phyloP scores from a whole-genome alignment of 1,140 invertebrate species.

The Heterodera carotae region DNA sequence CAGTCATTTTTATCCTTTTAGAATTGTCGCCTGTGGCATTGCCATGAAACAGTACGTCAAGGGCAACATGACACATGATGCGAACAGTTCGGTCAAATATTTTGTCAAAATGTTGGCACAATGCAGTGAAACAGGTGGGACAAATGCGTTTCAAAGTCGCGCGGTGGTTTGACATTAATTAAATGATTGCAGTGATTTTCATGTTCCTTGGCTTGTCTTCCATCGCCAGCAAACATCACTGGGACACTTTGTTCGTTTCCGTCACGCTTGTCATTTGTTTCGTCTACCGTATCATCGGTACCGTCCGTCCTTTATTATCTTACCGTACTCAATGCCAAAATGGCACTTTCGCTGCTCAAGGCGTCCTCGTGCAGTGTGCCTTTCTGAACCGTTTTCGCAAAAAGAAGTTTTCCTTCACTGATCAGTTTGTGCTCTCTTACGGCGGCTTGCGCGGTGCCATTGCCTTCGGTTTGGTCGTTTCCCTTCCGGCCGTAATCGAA shows the following conservation, averaged over 20 bases:
- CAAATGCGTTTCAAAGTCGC: not conserved
- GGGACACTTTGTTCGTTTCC: slow-evolving; percentile 91
- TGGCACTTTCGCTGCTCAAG: slow-evolving; percentile 23
- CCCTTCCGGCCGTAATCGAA: slow-evolving; percentile 65
- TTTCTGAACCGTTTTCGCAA: slow-evolving; percentile 64
- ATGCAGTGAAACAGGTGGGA: slow-evolving; percentile 2
- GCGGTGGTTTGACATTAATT: not conserved
- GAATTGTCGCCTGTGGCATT: slow-evolving; percentile 95
- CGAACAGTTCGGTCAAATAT: slow-evolving; percentile 94
- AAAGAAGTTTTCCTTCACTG: slow-evolving; percentile 65
- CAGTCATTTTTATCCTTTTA: slow-evolving; percentile 64
- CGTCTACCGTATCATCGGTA: slow-evolving; percentile 79
- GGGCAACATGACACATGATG: slow-evolving; percentile 94
- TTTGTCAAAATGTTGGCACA: slow-evolving; percentile 88
- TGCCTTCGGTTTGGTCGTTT: slow-evolving; percentile 62
- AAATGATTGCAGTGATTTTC: slow-evolving; percentile 97
- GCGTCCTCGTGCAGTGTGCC: slow-evolving; percentile 60
- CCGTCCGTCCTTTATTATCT: not conserved
- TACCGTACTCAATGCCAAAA: not conserved
- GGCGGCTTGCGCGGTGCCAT: slow-evolving; percentile 51
- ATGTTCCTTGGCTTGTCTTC: slow-evolving; percentile 97
- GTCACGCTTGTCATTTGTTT: slow-evolving; percentile 92
- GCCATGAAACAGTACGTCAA: slow-evolving; percentile 99
- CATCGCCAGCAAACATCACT: slow-evolving; percentile 71
- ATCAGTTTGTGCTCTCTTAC: slow-evolving; percentile 67